Percentiles rank a stretch among this genome's conserved stretches.
These are phyloP conservation scores for Notolepis coatsorum DNA, from an alignment of 2,797 vertebrate genomes.

Conservation along the genomic window DNA sequence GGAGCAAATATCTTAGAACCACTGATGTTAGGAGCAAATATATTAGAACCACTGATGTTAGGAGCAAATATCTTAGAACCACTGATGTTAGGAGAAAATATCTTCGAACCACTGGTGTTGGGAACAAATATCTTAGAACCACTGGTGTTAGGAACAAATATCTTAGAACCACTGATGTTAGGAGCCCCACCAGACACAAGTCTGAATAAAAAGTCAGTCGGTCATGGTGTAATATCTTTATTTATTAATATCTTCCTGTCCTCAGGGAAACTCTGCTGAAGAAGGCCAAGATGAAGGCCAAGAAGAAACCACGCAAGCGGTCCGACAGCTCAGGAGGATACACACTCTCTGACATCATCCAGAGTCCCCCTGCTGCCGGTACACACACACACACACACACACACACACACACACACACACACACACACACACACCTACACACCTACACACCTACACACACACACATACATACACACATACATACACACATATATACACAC, in stretches of 20 bases:
- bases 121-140: too few relatives aligned
- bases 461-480: too few relatives aligned
- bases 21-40: too few relatives aligned
- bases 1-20: too few relatives aligned
- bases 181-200: background rate
- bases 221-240: constrained; percentile 12
- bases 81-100: too few relatives aligned
- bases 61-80: too few relatives aligned
- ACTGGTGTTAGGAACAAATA: too few relatives aligned
- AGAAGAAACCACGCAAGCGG: constrained; percentile 92
- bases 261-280: constrained; percentile 89
- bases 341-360: constrained; percentile 94
- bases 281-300: constrained; percentile 92
- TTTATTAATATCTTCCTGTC: constrained; percentile 1
- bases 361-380: constrained; percentile 91
- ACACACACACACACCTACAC: background rate
- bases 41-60: too few relatives aligned
- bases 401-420: constrained; percentile 4
- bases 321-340: constrained; percentile 97
- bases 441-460: too few relatives aligned
- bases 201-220: constrained; percentile 1
- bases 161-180: too few relatives aligned
- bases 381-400: background rate
- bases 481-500: too few relatives aligned
- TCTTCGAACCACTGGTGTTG: too few relatives aligned